Conservation (phyloP, 1,140 invertebrate genomes). For the Trichoplusia ni region DNA sequence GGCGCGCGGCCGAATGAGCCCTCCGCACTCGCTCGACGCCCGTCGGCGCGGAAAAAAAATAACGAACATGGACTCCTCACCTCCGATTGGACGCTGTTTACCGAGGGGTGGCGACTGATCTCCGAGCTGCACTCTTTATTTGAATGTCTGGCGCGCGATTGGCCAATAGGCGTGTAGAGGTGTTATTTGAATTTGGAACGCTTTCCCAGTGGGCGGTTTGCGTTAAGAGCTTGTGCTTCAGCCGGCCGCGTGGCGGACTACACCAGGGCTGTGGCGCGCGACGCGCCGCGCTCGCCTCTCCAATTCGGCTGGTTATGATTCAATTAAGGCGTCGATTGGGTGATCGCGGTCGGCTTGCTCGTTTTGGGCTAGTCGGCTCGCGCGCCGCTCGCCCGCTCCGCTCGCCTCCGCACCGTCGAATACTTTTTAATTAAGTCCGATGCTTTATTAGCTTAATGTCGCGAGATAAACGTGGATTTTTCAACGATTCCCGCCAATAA, state of each 20-base stretch:
- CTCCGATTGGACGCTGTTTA: slow-evolving; percentile 53
- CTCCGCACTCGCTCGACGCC: slow-evolving; percentile 40
- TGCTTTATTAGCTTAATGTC: slow-evolving; percentile 77
- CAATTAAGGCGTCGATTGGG: slow-evolving; percentile 72
- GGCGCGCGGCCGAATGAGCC: slow-evolving; percentile 77
- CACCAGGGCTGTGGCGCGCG: slow-evolving; percentile 41
- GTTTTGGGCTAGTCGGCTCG: slow-evolving; percentile 43
- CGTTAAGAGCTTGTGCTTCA: slow-evolving; percentile 60
- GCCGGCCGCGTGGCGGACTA: slow-evolving; percentile 58
- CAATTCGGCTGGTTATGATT: slow-evolving; percentile 67
- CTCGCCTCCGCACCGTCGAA: slow-evolving; percentile 39
- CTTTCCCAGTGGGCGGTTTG: slow-evolving; percentile 69
- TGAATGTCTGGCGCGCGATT: slow-evolving; percentile 47
- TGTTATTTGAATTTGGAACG: slow-evolving; percentile 71
- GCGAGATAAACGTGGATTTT: slow-evolving; percentile 59
- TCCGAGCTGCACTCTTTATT: slow-evolving; percentile 51
- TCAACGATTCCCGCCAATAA: slow-evolving; percentile 57
- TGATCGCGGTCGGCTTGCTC: slow-evolving; percentile 53
- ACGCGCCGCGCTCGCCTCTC: slow-evolving; percentile 46
- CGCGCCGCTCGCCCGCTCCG: slow-evolving; percentile 15
- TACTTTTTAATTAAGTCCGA: slow-evolving; percentile 76
- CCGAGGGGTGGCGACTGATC: slow-evolving; percentile 52
- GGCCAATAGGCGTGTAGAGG: slow-evolving; percentile 49
- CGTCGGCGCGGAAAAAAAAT: slow-evolving; percentile 54
- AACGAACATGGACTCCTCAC: slow-evolving; percentile 60